phyloP scores from a whole-genome alignment of 2,888 invertebrate genomes.

The Nyleta sp. region DNA sequence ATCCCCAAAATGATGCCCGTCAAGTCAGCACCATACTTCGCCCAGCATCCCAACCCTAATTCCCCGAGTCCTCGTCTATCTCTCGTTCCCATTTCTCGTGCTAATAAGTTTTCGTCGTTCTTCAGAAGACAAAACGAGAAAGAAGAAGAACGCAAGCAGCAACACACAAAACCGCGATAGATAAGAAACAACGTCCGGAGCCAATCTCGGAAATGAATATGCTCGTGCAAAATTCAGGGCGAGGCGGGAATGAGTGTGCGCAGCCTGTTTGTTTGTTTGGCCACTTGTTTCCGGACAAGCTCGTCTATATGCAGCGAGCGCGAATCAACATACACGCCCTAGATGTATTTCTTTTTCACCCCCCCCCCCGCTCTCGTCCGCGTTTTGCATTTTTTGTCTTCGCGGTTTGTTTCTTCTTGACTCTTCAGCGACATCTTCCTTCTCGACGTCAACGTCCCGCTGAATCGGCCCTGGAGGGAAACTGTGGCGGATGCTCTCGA shows the following conservation, averaged over 20 bases:
- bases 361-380: conserved; percentile 1
- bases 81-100: no score
- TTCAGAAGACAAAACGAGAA: conserved; percentile 3
- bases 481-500: conserved; percentile 55
- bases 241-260: conserved; percentile 72
- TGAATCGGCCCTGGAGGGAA: conserved; percentile 58
- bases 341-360: conserved; percentile 29
- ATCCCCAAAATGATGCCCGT: no score
- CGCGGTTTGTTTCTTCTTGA: conserved; percentile 36
- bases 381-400: conserved; percentile 45
- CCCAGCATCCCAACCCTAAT: no score
- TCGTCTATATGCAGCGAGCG: conserved; percentile 77
- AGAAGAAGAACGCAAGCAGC: conserved; percentile 22
- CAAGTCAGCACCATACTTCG: no score
- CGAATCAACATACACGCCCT: conserved; percentile 54
- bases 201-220: conserved; percentile 74
- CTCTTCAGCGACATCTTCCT: conserved; percentile 58
- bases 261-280: conserved; percentile 78
- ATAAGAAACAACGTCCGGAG: conserved; percentile 56
- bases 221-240: conserved; percentile 76
- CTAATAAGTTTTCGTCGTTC: conserved; percentile 12
- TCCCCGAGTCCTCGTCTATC: no score
- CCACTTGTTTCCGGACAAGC: conserved; percentile 73
- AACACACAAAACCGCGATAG: conserved; percentile 53
- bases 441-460: conserved; percentile 43